Conservation (phyloP, 2,797 vertebrate genomes). For the Podarcis lilfordi region DNA sequence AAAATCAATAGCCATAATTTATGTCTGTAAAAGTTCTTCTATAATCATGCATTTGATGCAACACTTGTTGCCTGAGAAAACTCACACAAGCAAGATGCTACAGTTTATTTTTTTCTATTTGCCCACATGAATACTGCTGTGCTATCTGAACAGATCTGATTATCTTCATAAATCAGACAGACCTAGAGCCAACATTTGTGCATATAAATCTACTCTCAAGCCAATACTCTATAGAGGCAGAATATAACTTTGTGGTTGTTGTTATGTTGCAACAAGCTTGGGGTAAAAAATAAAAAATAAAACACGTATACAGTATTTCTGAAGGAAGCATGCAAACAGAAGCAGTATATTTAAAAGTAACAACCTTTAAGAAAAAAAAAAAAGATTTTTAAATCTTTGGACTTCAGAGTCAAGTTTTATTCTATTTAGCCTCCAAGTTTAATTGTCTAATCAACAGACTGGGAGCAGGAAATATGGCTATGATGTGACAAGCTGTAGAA, state of each 20-base stretch:
- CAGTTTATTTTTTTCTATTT: not conserved
- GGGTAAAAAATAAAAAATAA: slow-evolving; percentile 15
- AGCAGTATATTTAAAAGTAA: not conserved
- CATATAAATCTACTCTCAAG: slow-evolving; percentile 1
- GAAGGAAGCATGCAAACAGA: not conserved
- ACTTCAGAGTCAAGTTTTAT: not conserved
- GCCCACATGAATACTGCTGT: not conserved
- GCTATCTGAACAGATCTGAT: not conserved
- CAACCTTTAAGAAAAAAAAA: not conserved
- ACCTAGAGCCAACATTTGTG: not conserved
- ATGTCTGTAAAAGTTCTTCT: not conserved
- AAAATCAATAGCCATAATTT: not conserved
- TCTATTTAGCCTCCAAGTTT: not conserved
- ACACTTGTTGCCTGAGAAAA: not conserved
- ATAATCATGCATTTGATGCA: not conserved
- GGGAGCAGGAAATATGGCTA: rapidly evolving
- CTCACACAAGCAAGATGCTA: not conserved
- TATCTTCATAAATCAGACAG: slow-evolving; percentile 17
- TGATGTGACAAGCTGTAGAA: not conserved
- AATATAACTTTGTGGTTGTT: not conserved
- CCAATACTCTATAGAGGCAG: not conserved
- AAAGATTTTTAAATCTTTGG: slow-evolving; percentile 16
- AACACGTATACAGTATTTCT: not conserved
- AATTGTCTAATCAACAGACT: slow-evolving; percentile 1
- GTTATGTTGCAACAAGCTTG: not conserved